A percentile compares a stretch with the other conserved stretches of the same genome.
phyloP scores from a whole-genome alignment of 1,140 invertebrate genomes.

The Penaeus indicus region DNA sequence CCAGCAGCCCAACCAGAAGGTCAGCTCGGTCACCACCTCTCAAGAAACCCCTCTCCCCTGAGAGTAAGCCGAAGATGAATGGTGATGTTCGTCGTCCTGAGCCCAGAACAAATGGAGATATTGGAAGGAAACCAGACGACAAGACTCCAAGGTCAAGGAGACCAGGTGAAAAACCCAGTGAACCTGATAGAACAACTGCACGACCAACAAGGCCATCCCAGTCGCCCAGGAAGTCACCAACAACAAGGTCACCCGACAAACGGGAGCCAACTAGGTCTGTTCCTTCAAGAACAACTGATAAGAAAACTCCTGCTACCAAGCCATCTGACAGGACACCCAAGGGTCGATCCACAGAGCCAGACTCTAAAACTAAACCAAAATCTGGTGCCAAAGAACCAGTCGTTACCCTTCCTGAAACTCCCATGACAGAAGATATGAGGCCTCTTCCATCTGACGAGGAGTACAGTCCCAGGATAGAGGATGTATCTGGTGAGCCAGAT shows the following conservation, averaged over 20 bases:
- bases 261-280: slow-evolving; percentile 32
- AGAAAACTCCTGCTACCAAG: slow-evolving; percentile 38
- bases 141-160: slow-evolving; percentile 40
- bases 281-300: slow-evolving; percentile 32
- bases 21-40: slow-evolving; percentile 19
- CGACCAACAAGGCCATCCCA: slow-evolving; percentile 45
- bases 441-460: slow-evolving; percentile 44
- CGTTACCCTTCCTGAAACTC: slow-evolving; percentile 64
- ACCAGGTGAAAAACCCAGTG: slow-evolving; percentile 32
- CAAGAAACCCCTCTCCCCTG: slow-evolving; percentile 47
- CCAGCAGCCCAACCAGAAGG: no score
- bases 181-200: slow-evolving; percentile 39
- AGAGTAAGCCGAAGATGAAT: slow-evolving; percentile 52
- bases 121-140: slow-evolving; percentile 28
- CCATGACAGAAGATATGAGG: slow-evolving; percentile 65
- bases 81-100: slow-evolving; percentile 51
- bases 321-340: slow-evolving; percentile 20
- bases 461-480: slow-evolving; percentile 58
- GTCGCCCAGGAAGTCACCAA: slow-evolving; percentile 45
- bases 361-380: slow-evolving; percentile 13
- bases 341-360: slow-evolving; percentile 1
- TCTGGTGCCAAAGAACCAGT: slow-evolving; percentile 52
- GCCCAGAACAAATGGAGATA: slow-evolving; percentile 45
- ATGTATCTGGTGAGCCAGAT: slow-evolving; percentile 62
- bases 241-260: slow-evolving; percentile 57